phyloP scores from a whole-genome alignment of 2,888 invertebrate genomes.

The Chrysina gloriosa region DNA sequence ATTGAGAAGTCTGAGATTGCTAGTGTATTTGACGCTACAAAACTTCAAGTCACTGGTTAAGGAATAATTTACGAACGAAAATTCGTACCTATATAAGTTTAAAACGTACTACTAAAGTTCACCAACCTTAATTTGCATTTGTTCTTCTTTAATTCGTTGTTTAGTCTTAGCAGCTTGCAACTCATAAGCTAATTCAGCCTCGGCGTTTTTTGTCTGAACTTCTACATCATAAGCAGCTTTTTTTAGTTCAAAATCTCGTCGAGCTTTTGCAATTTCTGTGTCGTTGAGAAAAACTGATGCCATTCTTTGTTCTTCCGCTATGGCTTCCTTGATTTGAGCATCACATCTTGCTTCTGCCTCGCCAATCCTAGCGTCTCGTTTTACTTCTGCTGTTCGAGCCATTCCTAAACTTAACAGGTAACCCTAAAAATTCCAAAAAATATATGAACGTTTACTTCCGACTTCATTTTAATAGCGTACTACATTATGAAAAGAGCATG shows the following conservation, averaged over 20 bases:
- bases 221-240: constrained; percentile 97
- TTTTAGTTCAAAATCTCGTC: constrained; percentile 95
- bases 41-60: too few species aligned
- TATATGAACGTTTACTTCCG: not conserved
- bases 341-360: constrained; percentile 96
- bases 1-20: too few species aligned
- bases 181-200: constrained; percentile 94
- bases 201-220: constrained; percentile 94
- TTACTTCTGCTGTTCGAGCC: constrained; percentile 95
- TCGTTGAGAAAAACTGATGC: constrained; percentile 94
- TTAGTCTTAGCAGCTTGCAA: constrained; percentile 95
- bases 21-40: too few species aligned
- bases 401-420: constrained; percentile 94
- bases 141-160: constrained; percentile 91
- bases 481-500: not conserved
- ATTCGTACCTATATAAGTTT: too few species aligned
- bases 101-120: constrained; percentile 57
- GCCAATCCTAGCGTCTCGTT: constrained; percentile 95
- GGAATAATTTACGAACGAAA: too few species aligned
- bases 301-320: constrained; percentile 97
- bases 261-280: constrained; percentile 96
- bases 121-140: constrained; percentile 90
- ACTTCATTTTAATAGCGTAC: not conserved
- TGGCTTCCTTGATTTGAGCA: constrained; percentile 92
- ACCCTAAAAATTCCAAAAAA: constrained; percentile 72